Evolutionary conservation across 2,113 vertebrate species (phyloP), one percentile per base, ranked within the genome.

Genomic region (Phocoena phocoena): DNA sequence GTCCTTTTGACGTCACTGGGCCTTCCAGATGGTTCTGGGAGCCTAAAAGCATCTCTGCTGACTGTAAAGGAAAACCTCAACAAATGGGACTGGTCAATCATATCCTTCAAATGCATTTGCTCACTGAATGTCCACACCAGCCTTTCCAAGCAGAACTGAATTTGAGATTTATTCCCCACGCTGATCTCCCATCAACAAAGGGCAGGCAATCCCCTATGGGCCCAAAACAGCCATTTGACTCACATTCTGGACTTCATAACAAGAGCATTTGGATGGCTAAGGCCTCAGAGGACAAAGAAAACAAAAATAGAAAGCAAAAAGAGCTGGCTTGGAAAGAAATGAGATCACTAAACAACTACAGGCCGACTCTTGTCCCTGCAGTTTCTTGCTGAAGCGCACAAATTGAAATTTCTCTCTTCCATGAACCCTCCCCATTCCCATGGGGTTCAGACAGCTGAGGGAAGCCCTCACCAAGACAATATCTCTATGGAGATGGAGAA

Each of bases 231-330:
- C 62, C 88, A n/a, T 53, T 65, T 63, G 79, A 68, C 60, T 95
- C 81, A 55, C 31, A 38, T 68, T 71, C 89, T 8, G 10, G 33
- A 17, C 25, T 89, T 83, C 11, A 12, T 53, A 73, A 83, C 65
- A 67, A 71, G 44, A 90, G 33, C 68, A 67, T 93, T 86, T 93
- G 88, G 90, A 62, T 63, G 44, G 33, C 8, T 74, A 70, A 70
- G 36, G 36, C 50, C 73, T 95, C 87, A 47, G 65, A 80, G 74
- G 87, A 86, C 77, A 92, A 74, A 79, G 41, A 26, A 76, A 84
- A 96, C 23, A 93, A 60, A 96, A 96, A 81, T n/a, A 83, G 80
- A 90, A 83, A 44, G 31, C 17, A 44, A 89, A 7, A 44, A 87
- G 94, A 65, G 8, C 18, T 25, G 13, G 41, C 65, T 71, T 36